These are phyloP conservation scores for human DNA, from an alignment of 2,113 vertebrate species.

Conservation along the genomic window DNA sequence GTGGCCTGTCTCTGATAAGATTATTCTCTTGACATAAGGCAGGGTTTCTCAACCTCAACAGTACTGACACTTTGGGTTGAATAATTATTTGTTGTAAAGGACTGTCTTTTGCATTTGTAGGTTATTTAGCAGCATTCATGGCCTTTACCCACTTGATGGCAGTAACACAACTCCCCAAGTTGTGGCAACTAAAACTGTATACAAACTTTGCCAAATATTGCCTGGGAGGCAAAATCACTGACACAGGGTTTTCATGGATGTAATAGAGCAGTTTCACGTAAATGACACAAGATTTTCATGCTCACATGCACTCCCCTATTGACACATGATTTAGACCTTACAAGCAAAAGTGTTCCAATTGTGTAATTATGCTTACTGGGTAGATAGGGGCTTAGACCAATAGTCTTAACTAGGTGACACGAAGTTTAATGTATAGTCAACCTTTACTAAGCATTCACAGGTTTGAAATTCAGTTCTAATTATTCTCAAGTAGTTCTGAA, in stretches of 20 bases:
- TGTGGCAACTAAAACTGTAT: background rate
- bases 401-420: conserved; percentile 30
- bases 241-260: background rate
- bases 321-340: conserved; percentile 10
- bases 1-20: background rate
- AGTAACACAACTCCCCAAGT: background rate
- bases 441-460: conserved; percentile 33
- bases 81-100: background rate
- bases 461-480: conserved; percentile 52
- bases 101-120: background rate
- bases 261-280: background rate
- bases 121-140: background rate
- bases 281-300: background rate
- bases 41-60: background rate
- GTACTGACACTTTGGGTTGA: background rate
- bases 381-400: background rate
- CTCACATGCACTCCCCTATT: background rate
- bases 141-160: background rate
- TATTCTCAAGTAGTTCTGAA: conserved; percentile 59
- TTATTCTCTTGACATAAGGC: background rate
- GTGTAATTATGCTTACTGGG: conserved; percentile 8
- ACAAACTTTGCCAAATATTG: background rate
- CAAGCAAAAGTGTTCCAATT: background rate
- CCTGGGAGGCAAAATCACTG: background rate
- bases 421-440: conserved; percentile 37